These are phyloP conservation scores for Magallana angulata DNA, from an alignment of 1,140 invertebrate genomes.

Conservation along the genomic window DNA sequence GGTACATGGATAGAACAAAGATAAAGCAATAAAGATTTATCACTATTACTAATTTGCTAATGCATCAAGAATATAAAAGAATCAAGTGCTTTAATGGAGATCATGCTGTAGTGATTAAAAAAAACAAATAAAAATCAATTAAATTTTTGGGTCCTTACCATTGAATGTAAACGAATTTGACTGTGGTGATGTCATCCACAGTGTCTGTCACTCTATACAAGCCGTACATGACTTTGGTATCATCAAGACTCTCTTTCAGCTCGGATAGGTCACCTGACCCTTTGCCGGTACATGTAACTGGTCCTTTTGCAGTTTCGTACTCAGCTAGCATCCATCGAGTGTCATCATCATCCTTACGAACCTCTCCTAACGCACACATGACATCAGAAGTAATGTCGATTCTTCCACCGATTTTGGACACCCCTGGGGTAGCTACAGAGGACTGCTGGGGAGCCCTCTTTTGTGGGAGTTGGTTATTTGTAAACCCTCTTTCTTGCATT, in stretches of 20 bases:
- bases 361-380: conserved; percentile 62
- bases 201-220: conserved; percentile 73
- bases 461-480: conserved; percentile 67
- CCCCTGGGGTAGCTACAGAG: conserved; percentile 46
- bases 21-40: too few species aligned
- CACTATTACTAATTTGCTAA: too few species aligned
- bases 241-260: conserved; percentile 61
- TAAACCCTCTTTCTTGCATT: conserved; percentile 73
- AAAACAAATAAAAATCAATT: too few species aligned
- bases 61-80: too few species aligned
- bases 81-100: too few species aligned
- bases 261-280: conserved; percentile 71
- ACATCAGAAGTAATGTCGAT: conserved; percentile 68
- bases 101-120: too few species aligned
- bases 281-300: conserved; percentile 60
- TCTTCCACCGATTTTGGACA: conserved; percentile 60
- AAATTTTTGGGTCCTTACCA: conserved; percentile 67
- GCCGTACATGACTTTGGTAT: conserved; percentile 72
- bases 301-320: conserved; percentile 72
- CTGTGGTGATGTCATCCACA: conserved; percentile 74
- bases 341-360: conserved; percentile 60
- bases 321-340: conserved; percentile 69
- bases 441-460: conserved; percentile 54
- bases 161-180: conserved; percentile 77
- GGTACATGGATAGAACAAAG: too few species aligned